Evolutionary conservation across 1,140 invertebrate genomes (phyloP).

Genomic region (Geopemphigus sp.): DNA sequence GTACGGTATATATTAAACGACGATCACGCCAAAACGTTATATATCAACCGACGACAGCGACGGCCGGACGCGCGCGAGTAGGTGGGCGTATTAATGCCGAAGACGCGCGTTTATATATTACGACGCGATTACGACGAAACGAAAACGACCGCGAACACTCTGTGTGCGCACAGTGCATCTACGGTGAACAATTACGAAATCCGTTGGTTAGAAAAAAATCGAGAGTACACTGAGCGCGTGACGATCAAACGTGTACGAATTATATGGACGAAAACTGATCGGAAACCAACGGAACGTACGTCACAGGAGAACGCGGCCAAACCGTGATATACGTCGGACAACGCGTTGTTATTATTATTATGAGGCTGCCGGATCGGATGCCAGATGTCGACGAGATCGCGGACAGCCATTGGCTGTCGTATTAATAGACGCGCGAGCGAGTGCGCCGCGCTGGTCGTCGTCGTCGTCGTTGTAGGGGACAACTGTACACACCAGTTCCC

Average conservation of each 20-base stretch:
- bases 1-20: neutral
- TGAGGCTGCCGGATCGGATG: conserved; percentile 30
- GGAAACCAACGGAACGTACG: neutral
- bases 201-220: no score
- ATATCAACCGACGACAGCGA: no score
- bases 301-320: conserved; percentile 6
- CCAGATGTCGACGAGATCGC: conserved; percentile 38
- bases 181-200: neutral
- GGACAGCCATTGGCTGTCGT: conserved; percentile 31
- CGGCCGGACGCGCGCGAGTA: no score
- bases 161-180: no score
- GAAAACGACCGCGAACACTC: neutral
- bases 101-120: neutral
- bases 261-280: neutral
- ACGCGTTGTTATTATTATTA: neutral
- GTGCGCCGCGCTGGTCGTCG: no score
- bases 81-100: no score
- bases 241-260: neutral
- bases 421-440: conserved; percentile 35
- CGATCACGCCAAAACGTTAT: neutral
- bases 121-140: neutral
- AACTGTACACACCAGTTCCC: neutral
- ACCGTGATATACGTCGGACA: neutral
- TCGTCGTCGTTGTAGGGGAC: neutral
- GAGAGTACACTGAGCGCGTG: no score